Percentiles rank a stretch among this genome's conserved stretches.
These are phyloP conservation scores for Drosophila merina DNA, from an alignment of 2,888 invertebrate genomes.

Conservation along the genomic window DNA sequence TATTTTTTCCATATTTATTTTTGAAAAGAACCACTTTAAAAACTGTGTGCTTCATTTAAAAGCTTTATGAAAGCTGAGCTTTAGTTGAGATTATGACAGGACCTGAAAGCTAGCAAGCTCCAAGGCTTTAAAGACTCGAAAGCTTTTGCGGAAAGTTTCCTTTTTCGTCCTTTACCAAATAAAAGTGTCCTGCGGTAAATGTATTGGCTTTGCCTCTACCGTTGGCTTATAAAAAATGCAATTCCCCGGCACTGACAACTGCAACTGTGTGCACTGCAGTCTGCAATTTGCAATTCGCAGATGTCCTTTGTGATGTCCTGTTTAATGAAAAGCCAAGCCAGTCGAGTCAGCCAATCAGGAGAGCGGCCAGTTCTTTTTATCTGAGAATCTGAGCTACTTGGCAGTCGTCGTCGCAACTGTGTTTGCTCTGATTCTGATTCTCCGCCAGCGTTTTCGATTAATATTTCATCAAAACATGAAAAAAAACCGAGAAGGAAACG, in stretches of 20 bases:
- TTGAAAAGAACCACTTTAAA: too few relatives aligned
- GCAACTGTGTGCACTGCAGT: neutral
- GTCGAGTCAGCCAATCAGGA: neutral
- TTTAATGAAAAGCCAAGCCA: conserved; percentile 2
- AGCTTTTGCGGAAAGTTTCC: neutral
- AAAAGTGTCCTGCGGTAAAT: conserved; percentile 2
- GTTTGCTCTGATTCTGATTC: conserved; percentile 12
- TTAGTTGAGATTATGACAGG: neutral
- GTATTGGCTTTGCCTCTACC: neutral
- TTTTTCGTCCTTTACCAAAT: neutral
- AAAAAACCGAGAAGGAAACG: neutral
- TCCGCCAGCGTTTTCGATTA: conserved; percentile 41
- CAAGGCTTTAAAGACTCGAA: neutral
- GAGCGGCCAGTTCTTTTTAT: neutral
- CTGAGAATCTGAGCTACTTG: neutral
- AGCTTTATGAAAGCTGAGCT: too few relatives aligned
- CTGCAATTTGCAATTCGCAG: conserved; percentile 2
- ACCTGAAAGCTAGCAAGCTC: neutral
- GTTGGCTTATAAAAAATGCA: conserved; percentile 4
- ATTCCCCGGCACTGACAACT: neutral
- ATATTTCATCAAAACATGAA: conserved; percentile 59
- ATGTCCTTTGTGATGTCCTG: conserved; percentile 3
- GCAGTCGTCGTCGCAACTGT: neutral
- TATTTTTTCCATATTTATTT: too few relatives aligned
- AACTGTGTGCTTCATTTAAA: too few relatives aligned